Conservation (phyloP, 2,797 vertebrate species). For the Halcyon leucocephala region DNA sequence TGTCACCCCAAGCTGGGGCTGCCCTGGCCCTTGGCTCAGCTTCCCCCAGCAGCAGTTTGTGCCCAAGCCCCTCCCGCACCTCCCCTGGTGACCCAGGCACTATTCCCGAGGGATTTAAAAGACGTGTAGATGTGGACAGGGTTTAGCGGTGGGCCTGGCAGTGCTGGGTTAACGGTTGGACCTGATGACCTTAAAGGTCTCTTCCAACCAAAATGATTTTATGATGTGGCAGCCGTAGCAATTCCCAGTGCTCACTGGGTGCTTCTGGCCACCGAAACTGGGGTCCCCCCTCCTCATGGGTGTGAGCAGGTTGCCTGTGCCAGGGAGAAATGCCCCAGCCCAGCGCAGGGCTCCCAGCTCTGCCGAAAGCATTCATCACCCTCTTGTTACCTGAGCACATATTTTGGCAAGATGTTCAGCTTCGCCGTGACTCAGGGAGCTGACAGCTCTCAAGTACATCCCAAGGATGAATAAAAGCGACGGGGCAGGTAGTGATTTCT, state of each 20-base stretch:
- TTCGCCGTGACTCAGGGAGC: neutral
- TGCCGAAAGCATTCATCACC: accelerated
- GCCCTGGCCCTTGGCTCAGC: neutral
- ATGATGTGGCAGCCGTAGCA: neutral
- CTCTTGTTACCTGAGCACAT: neutral
- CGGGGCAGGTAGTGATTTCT: neutral
- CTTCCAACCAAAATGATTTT: neutral
- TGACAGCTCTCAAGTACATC: conserved; percentile 50
- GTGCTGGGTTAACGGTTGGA: neutral
- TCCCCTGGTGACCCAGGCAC: neutral
- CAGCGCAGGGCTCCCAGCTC: neutral
- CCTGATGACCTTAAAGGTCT: neutral
- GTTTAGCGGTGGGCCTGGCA: neutral
- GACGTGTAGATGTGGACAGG: neutral
- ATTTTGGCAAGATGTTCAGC: neutral
- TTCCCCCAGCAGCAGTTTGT: neutral
- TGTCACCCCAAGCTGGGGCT: neutral
- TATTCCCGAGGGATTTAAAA: neutral
- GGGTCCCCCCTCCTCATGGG: accelerated
- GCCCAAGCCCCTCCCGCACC: neutral
- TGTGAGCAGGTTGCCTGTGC: accelerated
- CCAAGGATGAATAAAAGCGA: conserved; percentile 11
- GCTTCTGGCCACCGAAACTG: neutral
- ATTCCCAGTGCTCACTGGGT: neutral
- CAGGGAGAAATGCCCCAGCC: neutral